Base-by-base conservation (phyloP, 2,888 invertebrate genomes). In the Spatulosminthurus flaviceps region DNA sequence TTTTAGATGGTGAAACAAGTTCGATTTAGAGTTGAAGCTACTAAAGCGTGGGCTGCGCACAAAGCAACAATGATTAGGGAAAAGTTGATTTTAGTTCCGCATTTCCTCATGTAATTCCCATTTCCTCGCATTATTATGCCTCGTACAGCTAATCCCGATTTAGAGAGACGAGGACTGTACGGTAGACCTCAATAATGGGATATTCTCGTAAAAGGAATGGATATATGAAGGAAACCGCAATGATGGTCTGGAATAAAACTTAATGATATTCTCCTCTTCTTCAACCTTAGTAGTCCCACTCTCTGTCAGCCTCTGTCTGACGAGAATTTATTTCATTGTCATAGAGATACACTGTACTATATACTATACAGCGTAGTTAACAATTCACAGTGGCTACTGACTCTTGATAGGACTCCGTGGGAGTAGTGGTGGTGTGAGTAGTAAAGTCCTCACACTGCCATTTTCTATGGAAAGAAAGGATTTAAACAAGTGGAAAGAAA, bases 401-500 rank as follows among this genome's bases (percentile, higher is more conserved):
- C 16, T 13, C 9, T 51, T 51, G 51, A 19, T 51, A 51, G 51
- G 51, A 51, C 51, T 16, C 5, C 51, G 51, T 4, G 16, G 51
- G 16, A 51, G 51, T 2, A n/a, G 51, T 9, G 16, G 16, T 16
- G 16, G 51, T 4, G 16, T 5, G 9, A 11, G 51, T 5, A 51
- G 51, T 16, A 19, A 51, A 51, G 19, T 51, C 51, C 51, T 2
- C 51, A 51, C 16, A 11, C n/a, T n/a, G n/a, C n/a, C n/a, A n/a
- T n/a, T n/a, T n/a, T n/a, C n/a, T 51, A 51, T 51, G 51, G 5
- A 51, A n/a, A 51, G 51, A 51, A 51, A 51, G 51, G 51, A 51
- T 51, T 51, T 51, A 51, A 51, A 51, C 51, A 51, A 51, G 51
- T 51, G 51, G 51, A 51, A 76, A 42, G 13, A 43, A 28, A 67